Percentiles rank a stretch among this genome's conserved stretches.
Evolutionary conservation across 1,140 invertebrate genomes (phyloP).

Genomic region (Campoletis sonorensis): DNA sequence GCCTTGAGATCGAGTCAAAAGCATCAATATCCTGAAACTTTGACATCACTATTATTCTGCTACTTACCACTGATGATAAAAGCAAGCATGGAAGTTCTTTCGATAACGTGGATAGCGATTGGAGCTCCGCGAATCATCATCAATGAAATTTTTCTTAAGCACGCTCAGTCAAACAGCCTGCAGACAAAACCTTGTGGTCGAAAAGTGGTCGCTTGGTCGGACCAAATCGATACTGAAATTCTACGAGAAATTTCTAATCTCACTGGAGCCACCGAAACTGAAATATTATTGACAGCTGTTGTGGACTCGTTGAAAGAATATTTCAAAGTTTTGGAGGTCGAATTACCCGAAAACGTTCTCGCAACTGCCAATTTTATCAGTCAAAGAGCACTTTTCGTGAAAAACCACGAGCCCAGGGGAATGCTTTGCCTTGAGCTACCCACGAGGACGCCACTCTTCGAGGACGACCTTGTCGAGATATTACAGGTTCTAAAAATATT

Average conservation of each 20-base stretch:
- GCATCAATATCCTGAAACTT: constrained; percentile 70
- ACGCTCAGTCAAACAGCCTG: constrained; percentile 76
- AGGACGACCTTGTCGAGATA: constrained; percentile 71
- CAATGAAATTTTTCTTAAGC: constrained; percentile 78
- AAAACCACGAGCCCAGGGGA: constrained; percentile 76
- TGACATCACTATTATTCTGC: constrained; percentile 71
- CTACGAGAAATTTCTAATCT: constrained; percentile 78
- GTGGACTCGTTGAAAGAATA: constrained; percentile 81
- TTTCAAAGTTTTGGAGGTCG: constrained; percentile 77
- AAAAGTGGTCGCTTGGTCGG: constrained; percentile 87
- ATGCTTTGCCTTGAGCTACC: constrained; percentile 80
- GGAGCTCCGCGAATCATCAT: constrained; percentile 79
- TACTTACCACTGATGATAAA: constrained; percentile 79
- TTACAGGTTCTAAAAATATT: constrained; percentile 67
- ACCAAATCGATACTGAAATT: constrained; percentile 79
- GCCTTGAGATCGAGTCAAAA: constrained; percentile 68
- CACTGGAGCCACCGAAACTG: constrained; percentile 81
- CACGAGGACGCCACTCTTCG: constrained; percentile 72
- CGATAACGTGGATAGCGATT: constrained; percentile 77
- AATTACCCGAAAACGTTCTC: constrained; percentile 77
- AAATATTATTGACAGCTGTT: constrained; percentile 81
- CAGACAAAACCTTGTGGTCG: constrained; percentile 85
- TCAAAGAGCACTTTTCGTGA: constrained; percentile 75
- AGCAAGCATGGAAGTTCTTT: constrained; percentile 77
- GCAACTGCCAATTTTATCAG: constrained; percentile 78